phyloP scores from a whole-genome alignment of 2,797 vertebrate genomes.

The Urosaurus nigricauda region DNA sequence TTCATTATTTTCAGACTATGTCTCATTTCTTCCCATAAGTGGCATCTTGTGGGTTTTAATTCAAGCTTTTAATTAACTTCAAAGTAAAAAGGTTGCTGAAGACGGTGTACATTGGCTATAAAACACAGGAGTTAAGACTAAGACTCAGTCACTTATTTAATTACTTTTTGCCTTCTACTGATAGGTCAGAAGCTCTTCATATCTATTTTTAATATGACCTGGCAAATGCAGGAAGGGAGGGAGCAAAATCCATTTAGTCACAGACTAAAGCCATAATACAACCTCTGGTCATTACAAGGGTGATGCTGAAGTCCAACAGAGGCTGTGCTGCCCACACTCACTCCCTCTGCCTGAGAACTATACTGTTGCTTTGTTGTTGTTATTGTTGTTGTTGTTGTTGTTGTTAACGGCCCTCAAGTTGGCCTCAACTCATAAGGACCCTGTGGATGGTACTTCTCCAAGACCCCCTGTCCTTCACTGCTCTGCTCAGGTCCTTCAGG shows the following conservation, averaged over 20 bases:
- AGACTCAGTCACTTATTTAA: conserved; percentile 22
- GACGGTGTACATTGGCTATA: conserved; percentile 21
- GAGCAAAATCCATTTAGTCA: neutral
- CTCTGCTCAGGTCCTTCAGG: too few species aligned
- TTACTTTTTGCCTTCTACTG: conserved; percentile 5
- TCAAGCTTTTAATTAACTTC: conserved; percentile 47
- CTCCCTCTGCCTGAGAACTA: too few species aligned
- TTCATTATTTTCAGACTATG: conserved; percentile 32
- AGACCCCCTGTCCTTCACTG: too few species aligned
- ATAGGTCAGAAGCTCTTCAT: neutral
- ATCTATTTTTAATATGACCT: neutral
- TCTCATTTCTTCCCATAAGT: conserved; percentile 16
- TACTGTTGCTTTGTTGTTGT: too few species aligned
- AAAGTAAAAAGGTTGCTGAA: conserved; percentile 23
- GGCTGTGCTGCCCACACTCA: too few species aligned
- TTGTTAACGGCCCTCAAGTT: too few species aligned
- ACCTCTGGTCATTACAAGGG: too few species aligned
- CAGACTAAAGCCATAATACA: too few species aligned
- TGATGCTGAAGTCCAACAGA: too few species aligned
- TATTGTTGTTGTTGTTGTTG: too few species aligned
- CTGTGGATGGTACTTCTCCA: too few species aligned
- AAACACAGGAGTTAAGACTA: conserved; percentile 19
- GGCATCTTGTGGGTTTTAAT: conserved; percentile 45
- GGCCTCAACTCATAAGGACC: too few species aligned
- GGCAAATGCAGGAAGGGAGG: neutral